These are phyloP conservation scores for Cephus pulcher DNA, from an alignment of 2,888 invertebrate species.

Conservation along the genomic window DNA sequence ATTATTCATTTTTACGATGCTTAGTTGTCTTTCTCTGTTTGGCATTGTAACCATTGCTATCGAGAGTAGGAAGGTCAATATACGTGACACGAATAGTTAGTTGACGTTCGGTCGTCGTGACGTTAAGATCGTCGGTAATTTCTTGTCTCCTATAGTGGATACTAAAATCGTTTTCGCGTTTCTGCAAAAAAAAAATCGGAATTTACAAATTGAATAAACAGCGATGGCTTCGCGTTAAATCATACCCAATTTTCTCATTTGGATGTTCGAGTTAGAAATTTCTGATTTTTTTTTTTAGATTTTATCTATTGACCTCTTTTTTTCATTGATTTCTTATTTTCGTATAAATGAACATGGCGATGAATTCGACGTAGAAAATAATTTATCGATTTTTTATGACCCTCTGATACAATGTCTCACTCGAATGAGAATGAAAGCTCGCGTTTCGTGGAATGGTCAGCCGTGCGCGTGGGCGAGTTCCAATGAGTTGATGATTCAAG, in stretches of 20 bases:
- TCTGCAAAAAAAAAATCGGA: not conserved
- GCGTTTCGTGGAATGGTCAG: not conserved
- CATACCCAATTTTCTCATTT: not conserved
- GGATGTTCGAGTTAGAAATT: not conserved
- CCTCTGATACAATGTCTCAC: not conserved
- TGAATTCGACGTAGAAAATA: not conserved
- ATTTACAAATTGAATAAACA: not conserved
- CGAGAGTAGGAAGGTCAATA: not conserved
- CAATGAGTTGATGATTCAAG: slow-evolving; percentile 19
- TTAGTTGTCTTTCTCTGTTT: not conserved
- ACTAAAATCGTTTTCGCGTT: not conserved
- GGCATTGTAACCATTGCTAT: not conserved
- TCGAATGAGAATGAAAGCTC: not conserved
- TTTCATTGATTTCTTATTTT: not conserved
- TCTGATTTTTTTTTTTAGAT: no score
- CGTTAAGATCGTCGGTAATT: not conserved
- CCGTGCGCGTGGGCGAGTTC: slow-evolving; percentile 8
- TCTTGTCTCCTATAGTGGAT: not conserved
- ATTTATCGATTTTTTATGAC: not conserved
- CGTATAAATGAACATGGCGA: not conserved
- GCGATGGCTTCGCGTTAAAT: not conserved
- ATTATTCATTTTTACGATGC: not conserved
- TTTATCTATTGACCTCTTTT: not conserved
- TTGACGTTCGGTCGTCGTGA: not conserved
- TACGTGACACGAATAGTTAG: not conserved